phyloP scores from a whole-genome alignment of 2,797 vertebrate species.

The Melanotaenia pygmaea region DNA sequence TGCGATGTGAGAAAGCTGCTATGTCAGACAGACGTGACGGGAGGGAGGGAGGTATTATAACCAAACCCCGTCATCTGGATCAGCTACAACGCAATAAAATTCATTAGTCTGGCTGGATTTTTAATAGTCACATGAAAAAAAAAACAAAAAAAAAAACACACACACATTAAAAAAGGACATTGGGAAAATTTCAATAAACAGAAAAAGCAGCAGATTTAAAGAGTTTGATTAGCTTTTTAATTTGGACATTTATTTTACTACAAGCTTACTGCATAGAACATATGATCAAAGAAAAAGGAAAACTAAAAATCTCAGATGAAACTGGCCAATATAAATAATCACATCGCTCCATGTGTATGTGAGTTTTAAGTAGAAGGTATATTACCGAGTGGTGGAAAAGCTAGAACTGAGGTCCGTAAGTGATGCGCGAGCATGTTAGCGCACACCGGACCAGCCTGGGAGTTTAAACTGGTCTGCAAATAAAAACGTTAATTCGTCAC shows the following conservation, averaged over 20 bases:
- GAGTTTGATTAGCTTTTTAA: constrained; percentile 49
- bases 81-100: constrained; percentile 60
- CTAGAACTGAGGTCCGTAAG: background rate
- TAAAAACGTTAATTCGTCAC: background rate
- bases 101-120: constrained; percentile 74
- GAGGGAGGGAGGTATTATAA: constrained; percentile 62
- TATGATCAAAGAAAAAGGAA: constrained; percentile 29
- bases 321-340: background rate
- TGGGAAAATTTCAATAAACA: constrained; percentile 50
- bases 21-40: constrained; percentile 71
- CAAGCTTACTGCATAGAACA: constrained; percentile 24
- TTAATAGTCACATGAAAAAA: constrained; percentile 55
- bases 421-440: background rate
- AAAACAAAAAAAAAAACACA: constrained; percentile 1
- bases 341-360: too few species aligned
- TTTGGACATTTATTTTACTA: constrained; percentile 23
- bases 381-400: background rate
- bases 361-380: background rate
- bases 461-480: background rate
- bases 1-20: constrained; percentile 67
- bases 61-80: constrained; percentile 69
- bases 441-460: background rate
- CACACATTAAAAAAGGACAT: constrained; percentile 23
- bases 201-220: constrained; percentile 45
- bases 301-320: background rate